phyloP scores from a whole-genome alignment of 2,888 invertebrate species.

The Idaea aversata region DNA sequence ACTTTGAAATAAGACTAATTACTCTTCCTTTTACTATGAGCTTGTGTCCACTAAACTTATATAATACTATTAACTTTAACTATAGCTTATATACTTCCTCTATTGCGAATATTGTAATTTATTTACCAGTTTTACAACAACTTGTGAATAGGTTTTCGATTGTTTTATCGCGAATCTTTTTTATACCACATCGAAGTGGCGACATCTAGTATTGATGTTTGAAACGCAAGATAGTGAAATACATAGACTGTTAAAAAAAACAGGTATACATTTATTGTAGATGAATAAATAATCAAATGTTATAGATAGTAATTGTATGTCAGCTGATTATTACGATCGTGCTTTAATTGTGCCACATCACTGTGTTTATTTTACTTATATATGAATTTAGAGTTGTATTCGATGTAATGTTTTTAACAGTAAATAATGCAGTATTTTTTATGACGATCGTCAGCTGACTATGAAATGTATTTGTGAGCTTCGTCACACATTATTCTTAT shows the following conservation, averaged over 20 bases:
- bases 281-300: not conserved
- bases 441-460: not conserved
- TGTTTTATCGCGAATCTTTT: not conserved
- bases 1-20: too few species aligned
- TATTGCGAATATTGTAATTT: too few species aligned
- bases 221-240: not conserved
- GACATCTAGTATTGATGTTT: not conserved
- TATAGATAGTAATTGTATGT: not conserved
- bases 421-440: not conserved
- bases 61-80: too few species aligned
- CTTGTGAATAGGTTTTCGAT: too few species aligned
- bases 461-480: too few species aligned
- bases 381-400: not conserved
- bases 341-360: not conserved
- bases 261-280: not conserved
- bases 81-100: too few species aligned
- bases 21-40: too few species aligned
- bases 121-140: too few species aligned
- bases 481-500: too few species aligned
- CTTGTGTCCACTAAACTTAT: too few species aligned
- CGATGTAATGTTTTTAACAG: not conserved
- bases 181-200: not conserved
- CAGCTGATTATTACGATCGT: not conserved
- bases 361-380: not conserved
- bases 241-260: not conserved